Evolutionary conservation across 2,113 vertebrate genomes (phyloP).

Genomic region (Notothenia coriiceps): DNA sequence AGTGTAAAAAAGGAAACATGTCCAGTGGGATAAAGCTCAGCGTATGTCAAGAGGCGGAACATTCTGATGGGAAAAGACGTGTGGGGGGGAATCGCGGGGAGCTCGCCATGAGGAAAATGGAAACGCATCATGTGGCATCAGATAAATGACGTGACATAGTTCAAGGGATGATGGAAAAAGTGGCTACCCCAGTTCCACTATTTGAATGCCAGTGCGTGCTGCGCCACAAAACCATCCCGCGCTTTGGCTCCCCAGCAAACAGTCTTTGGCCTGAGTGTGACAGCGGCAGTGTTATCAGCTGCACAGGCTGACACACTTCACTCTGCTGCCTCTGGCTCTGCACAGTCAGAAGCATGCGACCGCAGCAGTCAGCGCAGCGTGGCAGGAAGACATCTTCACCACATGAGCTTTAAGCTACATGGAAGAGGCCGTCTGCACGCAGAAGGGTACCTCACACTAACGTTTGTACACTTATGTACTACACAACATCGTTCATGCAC

Average conservation of each 20-base stretch:
- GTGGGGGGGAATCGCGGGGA: constrained; percentile 21
- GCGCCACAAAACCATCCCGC: constrained; percentile 70
- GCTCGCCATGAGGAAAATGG: constrained; percentile 36
- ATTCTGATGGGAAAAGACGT: constrained; percentile 33
- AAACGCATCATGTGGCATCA: constrained; percentile 48
- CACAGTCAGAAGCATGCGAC: constrained; percentile 65
- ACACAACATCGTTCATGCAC: constrained; percentile 13
- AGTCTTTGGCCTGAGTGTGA: constrained; percentile 80
- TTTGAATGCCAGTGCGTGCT: constrained; percentile 60
- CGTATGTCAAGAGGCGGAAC: constrained; percentile 26
- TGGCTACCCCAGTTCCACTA: constrained; percentile 39
- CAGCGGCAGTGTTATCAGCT: constrained; percentile 81
- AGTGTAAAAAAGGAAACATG: constrained; percentile 18
- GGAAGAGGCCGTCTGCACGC: constrained; percentile 10
- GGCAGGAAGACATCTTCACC: constrained; percentile 72
- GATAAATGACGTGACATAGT: constrained; percentile 61
- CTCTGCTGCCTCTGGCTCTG: constrained; percentile 64
- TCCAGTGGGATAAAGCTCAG: constrained; percentile 28
- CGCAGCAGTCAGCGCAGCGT: constrained; percentile 60
- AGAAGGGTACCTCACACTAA: background rate
- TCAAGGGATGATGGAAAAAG: constrained; percentile 50
- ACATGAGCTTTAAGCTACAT: constrained; percentile 41
- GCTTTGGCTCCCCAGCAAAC: constrained; percentile 65
- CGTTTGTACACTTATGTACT: constrained; percentile 15
- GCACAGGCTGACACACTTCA: constrained; percentile 80